A percentile compares a stretch with the other conserved stretches of the same genome.
phyloP scores from a whole-genome alignment of 1,140 invertebrate genomes.

The Drosophila orena region DNA sequence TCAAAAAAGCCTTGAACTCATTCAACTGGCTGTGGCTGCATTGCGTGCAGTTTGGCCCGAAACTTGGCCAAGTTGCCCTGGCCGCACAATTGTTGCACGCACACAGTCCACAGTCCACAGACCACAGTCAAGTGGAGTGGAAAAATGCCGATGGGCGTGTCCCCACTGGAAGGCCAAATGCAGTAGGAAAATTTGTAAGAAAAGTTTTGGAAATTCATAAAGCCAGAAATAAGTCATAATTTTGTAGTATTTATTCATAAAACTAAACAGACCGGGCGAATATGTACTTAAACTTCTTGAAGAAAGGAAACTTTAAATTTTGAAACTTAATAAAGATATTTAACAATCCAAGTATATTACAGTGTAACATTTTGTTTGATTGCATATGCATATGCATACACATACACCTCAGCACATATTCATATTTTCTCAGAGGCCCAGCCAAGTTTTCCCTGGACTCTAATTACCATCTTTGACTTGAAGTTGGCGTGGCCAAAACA shows the following conservation, averaged over 20 bases:
- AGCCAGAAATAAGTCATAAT: background rate
- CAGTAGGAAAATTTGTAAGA: constrained; percentile 10
- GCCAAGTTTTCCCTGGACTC: constrained; percentile 59
- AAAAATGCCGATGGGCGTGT: constrained; percentile 59
- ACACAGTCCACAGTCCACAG: constrained; percentile 43
- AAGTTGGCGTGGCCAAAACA: constrained; percentile 37
- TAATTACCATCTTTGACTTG: constrained; percentile 64
- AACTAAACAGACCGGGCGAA: too few species aligned
- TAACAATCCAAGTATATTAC: background rate
- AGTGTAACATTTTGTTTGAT: constrained; percentile 19
- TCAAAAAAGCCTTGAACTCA: constrained; percentile 69
- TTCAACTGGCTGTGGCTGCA: constrained; percentile 58
- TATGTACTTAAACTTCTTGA: too few species aligned
- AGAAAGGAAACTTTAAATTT: too few species aligned
- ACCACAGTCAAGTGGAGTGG: constrained; percentile 62
- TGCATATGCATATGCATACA: constrained; percentile 19
- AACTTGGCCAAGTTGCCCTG: constrained; percentile 68
- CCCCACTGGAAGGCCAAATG: constrained; percentile 15
- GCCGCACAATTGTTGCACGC: constrained; percentile 76
- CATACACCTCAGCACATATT: constrained; percentile 21
- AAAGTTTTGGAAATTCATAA: background rate
- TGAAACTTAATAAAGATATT: background rate
- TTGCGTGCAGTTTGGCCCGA: constrained; percentile 62
- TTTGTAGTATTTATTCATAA: background rate
- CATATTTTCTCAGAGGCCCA: constrained; percentile 23